phyloP scores from a whole-genome alignment of 1,140 invertebrate species.

The Protaetia brevitarsis region DNA sequence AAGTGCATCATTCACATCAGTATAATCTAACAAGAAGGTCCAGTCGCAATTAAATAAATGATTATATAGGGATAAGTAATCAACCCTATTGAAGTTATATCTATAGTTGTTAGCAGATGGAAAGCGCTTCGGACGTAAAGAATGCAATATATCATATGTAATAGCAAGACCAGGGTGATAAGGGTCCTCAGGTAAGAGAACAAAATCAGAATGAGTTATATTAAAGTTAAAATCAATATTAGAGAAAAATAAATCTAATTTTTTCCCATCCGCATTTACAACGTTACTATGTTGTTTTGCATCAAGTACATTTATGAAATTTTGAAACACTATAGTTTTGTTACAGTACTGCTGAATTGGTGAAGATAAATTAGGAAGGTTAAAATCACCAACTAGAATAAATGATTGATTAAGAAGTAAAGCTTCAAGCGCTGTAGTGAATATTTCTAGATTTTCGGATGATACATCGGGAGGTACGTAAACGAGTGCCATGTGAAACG shows the following conservation, averaged over 20 bases:
- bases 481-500: neutral
- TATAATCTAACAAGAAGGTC: too few species aligned
- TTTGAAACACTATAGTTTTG: neutral
- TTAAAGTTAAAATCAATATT: neutral
- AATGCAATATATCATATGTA: neutral
- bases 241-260: neutral
- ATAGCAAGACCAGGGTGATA: neutral
- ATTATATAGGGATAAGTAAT: too few species aligned
- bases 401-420: neutral
- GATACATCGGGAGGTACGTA: neutral
- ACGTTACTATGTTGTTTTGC: neutral
- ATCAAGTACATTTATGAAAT: slow-evolving; percentile 1
- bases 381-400: neutral
- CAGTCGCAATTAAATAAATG: too few species aligned
- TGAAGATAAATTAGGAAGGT: neutral
- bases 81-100: too few species aligned
- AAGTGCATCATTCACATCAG: too few species aligned
- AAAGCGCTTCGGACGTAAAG: too few species aligned
- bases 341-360: neutral
- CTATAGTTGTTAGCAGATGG: too few species aligned
- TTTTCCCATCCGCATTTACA: neutral
- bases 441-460: neutral
- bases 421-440: neutral
- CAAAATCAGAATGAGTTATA: neutral
- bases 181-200: neutral